Evolutionary conservation across 2,797 vertebrate species (phyloP).

Genomic region (Mormyrops attenuatus): DNA sequence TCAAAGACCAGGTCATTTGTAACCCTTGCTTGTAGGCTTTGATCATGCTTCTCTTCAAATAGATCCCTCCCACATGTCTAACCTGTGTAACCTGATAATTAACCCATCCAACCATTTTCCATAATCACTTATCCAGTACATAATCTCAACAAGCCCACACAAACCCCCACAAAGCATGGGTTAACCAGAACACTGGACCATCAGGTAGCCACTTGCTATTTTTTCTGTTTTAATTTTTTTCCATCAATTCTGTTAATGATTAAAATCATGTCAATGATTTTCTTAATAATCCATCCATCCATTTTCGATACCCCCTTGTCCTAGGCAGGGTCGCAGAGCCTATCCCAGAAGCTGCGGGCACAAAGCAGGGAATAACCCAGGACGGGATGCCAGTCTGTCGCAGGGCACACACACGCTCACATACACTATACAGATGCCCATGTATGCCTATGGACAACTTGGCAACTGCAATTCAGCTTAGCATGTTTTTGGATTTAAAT

Average conservation of each 20-base stretch:
- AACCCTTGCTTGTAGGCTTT: background rate
- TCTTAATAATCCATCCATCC: background rate
- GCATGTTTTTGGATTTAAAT: background rate
- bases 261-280: background rate
- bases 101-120: background rate
- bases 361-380: background rate
- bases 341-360: background rate
- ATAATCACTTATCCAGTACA: background rate
- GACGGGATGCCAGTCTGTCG: background rate
- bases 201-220: background rate
- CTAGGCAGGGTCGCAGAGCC: background rate
- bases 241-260: background rate
- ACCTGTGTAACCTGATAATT: background rate
- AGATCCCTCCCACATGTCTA: background rate
- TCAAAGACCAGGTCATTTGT: background rate
- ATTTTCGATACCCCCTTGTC: background rate
- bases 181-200: background rate
- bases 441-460: background rate
- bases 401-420: background rate
- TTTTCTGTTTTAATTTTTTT: background rate
- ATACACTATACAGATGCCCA: background rate
- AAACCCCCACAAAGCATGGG: background rate
- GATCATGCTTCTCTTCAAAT: background rate
- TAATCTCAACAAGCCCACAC: background rate
- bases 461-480: background rate